These are phyloP conservation scores for Synanthedon tipuliformis DNA, from an alignment of 2,888 invertebrate species.

Conservation along the genomic window DNA sequence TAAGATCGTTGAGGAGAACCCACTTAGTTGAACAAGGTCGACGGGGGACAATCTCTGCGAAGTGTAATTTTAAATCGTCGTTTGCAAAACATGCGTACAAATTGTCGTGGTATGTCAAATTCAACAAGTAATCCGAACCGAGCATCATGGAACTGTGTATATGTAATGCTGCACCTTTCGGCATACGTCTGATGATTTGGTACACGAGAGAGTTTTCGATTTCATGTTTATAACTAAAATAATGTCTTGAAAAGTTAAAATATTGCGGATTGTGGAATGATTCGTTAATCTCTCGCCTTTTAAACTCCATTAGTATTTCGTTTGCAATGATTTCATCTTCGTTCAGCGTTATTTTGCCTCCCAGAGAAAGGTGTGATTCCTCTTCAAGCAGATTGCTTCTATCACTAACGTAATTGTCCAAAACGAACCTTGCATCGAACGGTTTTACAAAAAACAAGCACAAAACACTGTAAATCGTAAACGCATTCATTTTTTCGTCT, in stretches of 20 bases:
- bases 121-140: conserved; percentile 69
- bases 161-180: conserved; percentile 81
- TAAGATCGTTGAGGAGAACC: conserved; percentile 58
- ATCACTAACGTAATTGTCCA: conserved; percentile 21
- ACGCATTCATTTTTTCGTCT: conserved; percentile 10
- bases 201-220: conserved; percentile 76
- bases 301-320: conserved; percentile 68
- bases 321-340: conserved; percentile 64
- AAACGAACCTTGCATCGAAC: conserved; percentile 17
- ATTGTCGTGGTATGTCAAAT: conserved; percentile 73
- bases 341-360: conserved; percentile 55
- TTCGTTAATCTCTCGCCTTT: conserved; percentile 59
- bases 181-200: conserved; percentile 74
- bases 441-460: conserved; percentile 13
- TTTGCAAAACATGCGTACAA: conserved; percentile 65
- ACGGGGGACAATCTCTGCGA: conserved; percentile 33
- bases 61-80: conserved; percentile 37
- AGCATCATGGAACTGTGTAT: conserved; percentile 75
- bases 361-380: conserved; percentile 58
- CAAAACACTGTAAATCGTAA: conserved; percentile 11
- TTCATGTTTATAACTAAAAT: conserved; percentile 69
- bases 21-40: conserved; percentile 52
- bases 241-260: conserved; percentile 75
- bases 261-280: conserved; percentile 54
- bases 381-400: conserved; percentile 30